Evolutionary conservation across 1,140 invertebrate species (phyloP), one percentile per base, ranked within the genome.

Genomic region (Eriocheir sinensis): DNA sequence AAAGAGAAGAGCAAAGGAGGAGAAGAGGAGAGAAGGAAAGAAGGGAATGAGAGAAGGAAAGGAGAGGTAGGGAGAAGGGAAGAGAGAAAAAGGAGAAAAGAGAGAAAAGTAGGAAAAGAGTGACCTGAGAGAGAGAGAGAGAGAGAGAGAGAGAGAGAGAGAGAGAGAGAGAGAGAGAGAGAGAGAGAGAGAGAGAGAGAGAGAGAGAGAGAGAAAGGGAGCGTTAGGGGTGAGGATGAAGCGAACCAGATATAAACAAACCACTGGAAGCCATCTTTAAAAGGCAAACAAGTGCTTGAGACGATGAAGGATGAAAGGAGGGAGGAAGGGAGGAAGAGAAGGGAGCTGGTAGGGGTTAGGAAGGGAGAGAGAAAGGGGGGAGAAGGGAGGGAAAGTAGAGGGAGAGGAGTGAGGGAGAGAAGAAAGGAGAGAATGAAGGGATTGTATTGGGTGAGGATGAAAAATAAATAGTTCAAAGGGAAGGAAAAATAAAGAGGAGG

Each of bases 231-330:
- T 72, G 60, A 72, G 60, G 27, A 72, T 72, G 60, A 72, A 72
- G 60, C 27, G 60, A 72, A 72, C 9, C 60, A 72, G 60, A 72
- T 72, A n/a, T 72, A 72, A 72, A 72, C 60, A 72, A 72, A 72
- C 60, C 60, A 72, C 60, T 72, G 60, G 60, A 72, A 72, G 21
- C 60, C 60, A 72, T 72, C 60, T 72, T 72, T 72, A 72, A 72
- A 72, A 72, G 60, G 60, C 60, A 72, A 72, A 72, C 60, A 72
- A 72, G n/a, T 72, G 8, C 60, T 72, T 72, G 60, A 72, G 60
- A 72, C 21, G 60, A n/a, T n/a, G 60, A 72, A 27, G 60, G 21
- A 72, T 72, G 60, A 72, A 72, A n/a, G 60, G n/a, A n/a, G 27
- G 60, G 27, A n/a, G 27, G 27, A 21, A n/a, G 60, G 60, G 60